Base-by-base conservation (phyloP, 2,888 invertebrate species). In the Athrips mouffetella region DNA sequence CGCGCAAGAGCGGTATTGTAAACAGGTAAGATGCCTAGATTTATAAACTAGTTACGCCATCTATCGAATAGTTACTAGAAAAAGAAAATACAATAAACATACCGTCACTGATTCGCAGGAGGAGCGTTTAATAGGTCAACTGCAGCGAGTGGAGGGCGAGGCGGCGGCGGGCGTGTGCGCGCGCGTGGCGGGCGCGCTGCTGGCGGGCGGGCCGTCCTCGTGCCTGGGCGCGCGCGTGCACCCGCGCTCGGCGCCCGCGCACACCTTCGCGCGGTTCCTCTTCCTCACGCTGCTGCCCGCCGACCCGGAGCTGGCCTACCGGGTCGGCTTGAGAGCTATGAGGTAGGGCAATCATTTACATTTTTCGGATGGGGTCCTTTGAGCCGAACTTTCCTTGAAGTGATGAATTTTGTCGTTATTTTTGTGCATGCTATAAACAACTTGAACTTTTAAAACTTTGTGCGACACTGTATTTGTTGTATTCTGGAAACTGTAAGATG, bases 231-330 rank as follows among this genome's bases (percentile, higher is more conserved):
- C 88, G 13, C 70, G 77, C n/a, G 93, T 95, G 56, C 94, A 94
- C 73, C 92, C 94, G 0, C 93, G 95, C 61, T 94, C 94, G 30
- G 93, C 94, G 58, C 95, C 96, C 13, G 94, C 95, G 90, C 95
- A 96, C 73, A 94, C 94, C 33, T 94, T 95, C 80, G 95, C 95
- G 7, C 78, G 94, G 57, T 95, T 93, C 79, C 89, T 95, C 56
- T 96, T 96, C 86, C 91, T 93, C 23, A 92, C 94, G 20, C 86
- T 96, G 55, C 86, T 95, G 62, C 92, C 93, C 40, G 91, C 91
- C 57, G 94, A 95, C 71, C 91, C 93, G 0, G 94, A 95, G 65
- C 87, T 96, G 56, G 95, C 95, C 0, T 96, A 95, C 71, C 90
- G 92, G 53, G 92, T 95, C 8, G 95, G 95, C 0, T 76, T 95